Percentiles rank a stretch among this genome's conserved stretches.
Conservation (phyloP, 2,888 invertebrate genomes). For the Automeris io region DNA sequence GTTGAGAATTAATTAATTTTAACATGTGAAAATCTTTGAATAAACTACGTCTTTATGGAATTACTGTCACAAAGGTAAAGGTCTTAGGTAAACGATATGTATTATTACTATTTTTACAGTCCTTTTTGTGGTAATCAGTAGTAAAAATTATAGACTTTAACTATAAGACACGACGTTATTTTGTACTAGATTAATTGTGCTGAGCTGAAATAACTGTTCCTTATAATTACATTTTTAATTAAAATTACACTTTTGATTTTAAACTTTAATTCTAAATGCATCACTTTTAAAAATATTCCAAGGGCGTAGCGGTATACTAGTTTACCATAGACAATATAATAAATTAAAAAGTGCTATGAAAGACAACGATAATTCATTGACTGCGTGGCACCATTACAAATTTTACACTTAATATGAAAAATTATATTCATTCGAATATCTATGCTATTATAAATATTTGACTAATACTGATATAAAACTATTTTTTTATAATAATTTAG, state of each 20-base stretch:
- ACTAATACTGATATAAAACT: constrained; percentile 14
- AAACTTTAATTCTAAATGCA: no score
- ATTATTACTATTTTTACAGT: constrained; percentile 43
- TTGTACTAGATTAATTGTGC: no score
- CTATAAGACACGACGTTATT: constrained; percentile 49
- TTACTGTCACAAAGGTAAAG: constrained; percentile 58
- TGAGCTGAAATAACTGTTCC: constrained; percentile 33
- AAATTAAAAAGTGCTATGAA: no score
- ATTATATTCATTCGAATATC: background rate
- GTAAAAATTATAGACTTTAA: background rate
- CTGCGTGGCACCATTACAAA: background rate
- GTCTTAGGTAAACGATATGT: constrained; percentile 70
- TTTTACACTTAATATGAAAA: background rate
- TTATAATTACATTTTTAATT: no score
- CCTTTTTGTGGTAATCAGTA: constrained; percentile 15
- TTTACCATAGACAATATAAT: no score
- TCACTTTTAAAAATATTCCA: no score
- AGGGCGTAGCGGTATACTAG: no score
- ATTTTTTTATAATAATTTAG: constrained; percentile 15
- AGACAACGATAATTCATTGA: no score
- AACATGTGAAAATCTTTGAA: no score
- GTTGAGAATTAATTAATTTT: constrained; percentile 5
- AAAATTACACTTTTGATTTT: no score
- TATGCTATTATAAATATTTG: constrained; percentile 7
- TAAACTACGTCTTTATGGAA: constrained; percentile 54